Conservation (phyloP, 2,797 vertebrate species). For the Coreius guichenoti region DNA sequence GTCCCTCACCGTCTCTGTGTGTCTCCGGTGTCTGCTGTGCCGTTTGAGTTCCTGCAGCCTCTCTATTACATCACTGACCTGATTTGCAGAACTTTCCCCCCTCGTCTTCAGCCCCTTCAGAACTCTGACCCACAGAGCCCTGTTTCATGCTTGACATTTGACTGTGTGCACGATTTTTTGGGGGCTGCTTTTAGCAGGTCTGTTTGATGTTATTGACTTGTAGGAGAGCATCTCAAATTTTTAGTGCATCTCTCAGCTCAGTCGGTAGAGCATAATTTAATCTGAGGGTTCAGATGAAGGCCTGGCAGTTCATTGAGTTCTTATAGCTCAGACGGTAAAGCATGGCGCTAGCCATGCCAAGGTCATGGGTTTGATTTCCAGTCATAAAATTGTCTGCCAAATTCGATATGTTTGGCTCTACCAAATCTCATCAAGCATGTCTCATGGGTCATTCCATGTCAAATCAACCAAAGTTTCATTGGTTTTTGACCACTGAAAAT, state of each 20-base stretch:
- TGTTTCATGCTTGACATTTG: background rate
- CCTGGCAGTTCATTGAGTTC: background rate
- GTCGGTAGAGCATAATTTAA: conserved; percentile 80
- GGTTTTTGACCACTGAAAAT: background rate
- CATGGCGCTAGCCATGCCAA: background rate
- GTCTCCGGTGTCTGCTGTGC: conserved; percentile 48
- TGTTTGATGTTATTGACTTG: conserved; percentile 5
- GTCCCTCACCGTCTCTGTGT: conserved; percentile 31
- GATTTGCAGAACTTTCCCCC: conserved; percentile 43
- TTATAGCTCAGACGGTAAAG: background rate
- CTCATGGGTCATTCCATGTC: background rate
- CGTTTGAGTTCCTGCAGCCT: conserved; percentile 36
- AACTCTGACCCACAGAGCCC: background rate
- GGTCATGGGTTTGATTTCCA: conserved; percentile 8
- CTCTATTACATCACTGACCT: conserved; percentile 47
- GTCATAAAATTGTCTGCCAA: background rate
- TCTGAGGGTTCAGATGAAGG: background rate
- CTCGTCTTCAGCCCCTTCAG: background rate
- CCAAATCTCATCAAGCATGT: background rate
- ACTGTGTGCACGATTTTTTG: background rate
- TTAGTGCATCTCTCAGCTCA: conserved; percentile 69
- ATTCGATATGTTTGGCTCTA: background rate
- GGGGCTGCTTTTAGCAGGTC: background rate
- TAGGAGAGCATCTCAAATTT: background rate
- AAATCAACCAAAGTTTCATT: background rate